These are phyloP conservation scores for Notodonta dromedarius DNA, from an alignment of 2,888 invertebrate species.

Conservation along the genomic window DNA sequence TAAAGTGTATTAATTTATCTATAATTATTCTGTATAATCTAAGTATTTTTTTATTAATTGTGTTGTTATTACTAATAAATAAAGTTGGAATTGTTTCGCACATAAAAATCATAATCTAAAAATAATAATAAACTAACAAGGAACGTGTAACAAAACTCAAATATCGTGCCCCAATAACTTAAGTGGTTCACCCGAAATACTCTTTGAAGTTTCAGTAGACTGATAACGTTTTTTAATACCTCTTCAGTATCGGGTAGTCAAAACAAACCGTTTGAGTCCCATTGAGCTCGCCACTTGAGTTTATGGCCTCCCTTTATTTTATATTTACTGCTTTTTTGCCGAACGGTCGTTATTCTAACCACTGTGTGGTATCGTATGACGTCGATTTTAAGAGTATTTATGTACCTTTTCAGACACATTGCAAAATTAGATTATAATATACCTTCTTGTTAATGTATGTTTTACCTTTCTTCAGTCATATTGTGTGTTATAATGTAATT, in stretches of 20 bases:
- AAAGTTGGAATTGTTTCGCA: not conserved
- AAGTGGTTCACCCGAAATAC: slow-evolving; percentile 39
- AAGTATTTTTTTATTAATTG: too few species aligned
- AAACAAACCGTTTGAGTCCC: slow-evolving; percentile 80
- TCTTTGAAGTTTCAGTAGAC: slow-evolving; percentile 65
- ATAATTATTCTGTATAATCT: too few species aligned
- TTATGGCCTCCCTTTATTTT: slow-evolving; percentile 67
- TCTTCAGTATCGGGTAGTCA: slow-evolving; percentile 70
- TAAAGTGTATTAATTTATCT: too few species aligned
- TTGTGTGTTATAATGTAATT: too few species aligned
- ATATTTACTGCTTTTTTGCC: slow-evolving; percentile 66
- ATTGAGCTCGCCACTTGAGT: slow-evolving; percentile 74
- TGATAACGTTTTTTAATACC: slow-evolving; percentile 69
- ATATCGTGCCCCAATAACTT: slow-evolving; percentile 15
- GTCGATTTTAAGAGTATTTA: slow-evolving; percentile 15
- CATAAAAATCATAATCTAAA: not conserved
- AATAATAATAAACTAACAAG: not conserved
- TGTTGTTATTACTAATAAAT: not conserved
- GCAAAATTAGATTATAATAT: too few species aligned
- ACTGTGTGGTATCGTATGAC: slow-evolving; percentile 24
- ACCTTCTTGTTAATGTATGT: too few species aligned
- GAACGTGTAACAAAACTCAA: not conserved
- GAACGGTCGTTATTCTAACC: slow-evolving; percentile 36
- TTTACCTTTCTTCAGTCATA: too few species aligned
- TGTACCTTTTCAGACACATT: too few species aligned